These are phyloP conservation scores for Eudemis profundana DNA, from an alignment of 2,888 invertebrate species.

Conservation along the genomic window DNA sequence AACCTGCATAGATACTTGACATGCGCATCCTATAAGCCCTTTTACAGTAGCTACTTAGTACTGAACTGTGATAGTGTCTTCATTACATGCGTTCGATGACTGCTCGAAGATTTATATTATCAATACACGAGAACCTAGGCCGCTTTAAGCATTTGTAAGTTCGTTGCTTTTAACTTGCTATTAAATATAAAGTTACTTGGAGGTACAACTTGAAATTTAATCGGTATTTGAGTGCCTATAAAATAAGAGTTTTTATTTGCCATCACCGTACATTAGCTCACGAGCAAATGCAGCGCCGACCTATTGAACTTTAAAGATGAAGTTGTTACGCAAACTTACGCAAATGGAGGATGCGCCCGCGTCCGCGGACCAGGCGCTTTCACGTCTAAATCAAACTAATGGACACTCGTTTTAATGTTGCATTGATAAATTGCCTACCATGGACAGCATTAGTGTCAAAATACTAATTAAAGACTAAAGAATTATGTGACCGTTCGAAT, in stretches of 20 bases:
- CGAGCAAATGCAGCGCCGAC: slow-evolving; percentile 36
- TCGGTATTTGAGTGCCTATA: slow-evolving; percentile 4
- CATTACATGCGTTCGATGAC: slow-evolving; percentile 32
- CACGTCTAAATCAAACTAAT: slow-evolving; percentile 43
- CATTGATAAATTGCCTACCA: slow-evolving; percentile 35
- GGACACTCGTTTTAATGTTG: slow-evolving; percentile 33
- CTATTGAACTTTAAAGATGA: slow-evolving; percentile 43
- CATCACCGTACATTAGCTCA: slow-evolving; percentile 38
- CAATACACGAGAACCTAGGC: background rate
- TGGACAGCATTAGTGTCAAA: slow-evolving; percentile 40
- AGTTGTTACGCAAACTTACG: slow-evolving; percentile 44
- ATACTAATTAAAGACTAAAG: slow-evolving; percentile 39
- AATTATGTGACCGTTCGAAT: slow-evolving; percentile 16
- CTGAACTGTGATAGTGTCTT: slow-evolving; percentile 36
- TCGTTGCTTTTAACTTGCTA: too few species aligned
- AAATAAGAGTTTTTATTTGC: slow-evolving; percentile 39
- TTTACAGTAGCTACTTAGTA: slow-evolving; percentile 24
- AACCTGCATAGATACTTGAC: slow-evolving; percentile 59
- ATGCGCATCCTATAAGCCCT: slow-evolving; percentile 51
- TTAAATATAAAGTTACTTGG: background rate
- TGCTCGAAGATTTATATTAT: slow-evolving; percentile 3
- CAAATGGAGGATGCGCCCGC: slow-evolving; percentile 42
- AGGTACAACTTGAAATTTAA: background rate
- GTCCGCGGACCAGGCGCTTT: slow-evolving; percentile 29
- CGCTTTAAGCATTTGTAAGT: too few species aligned